Base-by-base conservation (phyloP, 2,113 vertebrate species). In the Semicossyphus pulcher region DNA sequence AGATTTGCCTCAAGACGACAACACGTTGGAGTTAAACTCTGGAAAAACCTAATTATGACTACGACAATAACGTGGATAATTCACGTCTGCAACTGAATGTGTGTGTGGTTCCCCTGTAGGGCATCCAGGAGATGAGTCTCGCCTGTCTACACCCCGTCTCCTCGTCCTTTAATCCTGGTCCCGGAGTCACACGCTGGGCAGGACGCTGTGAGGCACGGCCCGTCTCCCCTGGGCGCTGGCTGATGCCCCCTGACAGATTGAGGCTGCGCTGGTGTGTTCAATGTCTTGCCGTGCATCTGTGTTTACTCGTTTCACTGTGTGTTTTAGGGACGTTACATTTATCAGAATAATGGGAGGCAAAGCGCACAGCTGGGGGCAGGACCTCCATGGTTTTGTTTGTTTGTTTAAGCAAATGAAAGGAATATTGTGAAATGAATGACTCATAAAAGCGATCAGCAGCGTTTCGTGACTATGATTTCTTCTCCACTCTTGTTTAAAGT, bases 181-280 rank as follows among this genome's bases (percentile, higher is more conserved):
- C 67, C 8, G 44, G 59, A 78, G 71, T 60, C 63, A 62, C 54
- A 8, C 42, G 72, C 42, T 29, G 76, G 42, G 78, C 28, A 78
- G 73, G 73, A 69, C 51, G 59, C 76, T 32, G 18, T 76, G 68
- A 87, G 23, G 48, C 49, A 66, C 72, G 83, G 64, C 65, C 78
- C 29, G 9, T 70, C 52, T 87, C 86, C 83, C 75, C n/a, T 54
- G 81, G 81, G 86, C 15, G 25, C 68, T 70, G 70, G 68, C 79
- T 92, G 90, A 93, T 90, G 79, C 78, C 89, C 84, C 72, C 48
- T 91, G 91, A 93, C 92, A 93, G 90, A 93, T 90, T 93, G 84
- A 90, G 90, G 91, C 86, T 93, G 89, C 54, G 61, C 67, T 37
- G 60, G 65, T 60, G 77, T 37, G 53, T 77, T 78, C 20, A 48